Base-by-base conservation (phyloP, 1,140 invertebrate genomes). In the Heliconius melpomene region DNA sequence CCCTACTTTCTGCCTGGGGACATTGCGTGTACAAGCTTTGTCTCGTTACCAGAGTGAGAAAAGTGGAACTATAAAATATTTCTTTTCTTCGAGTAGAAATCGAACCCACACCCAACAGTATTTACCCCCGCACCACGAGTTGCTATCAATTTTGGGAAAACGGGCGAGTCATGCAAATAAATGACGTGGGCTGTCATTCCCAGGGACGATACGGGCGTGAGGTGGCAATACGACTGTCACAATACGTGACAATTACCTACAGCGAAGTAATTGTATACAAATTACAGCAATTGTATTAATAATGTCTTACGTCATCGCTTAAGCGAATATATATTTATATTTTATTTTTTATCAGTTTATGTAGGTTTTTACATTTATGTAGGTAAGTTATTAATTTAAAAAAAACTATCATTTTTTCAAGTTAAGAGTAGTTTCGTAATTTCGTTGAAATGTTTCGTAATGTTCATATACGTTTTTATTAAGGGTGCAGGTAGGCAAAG, bases 131-230 rank as follows among this genome's bases (percentile, higher is more conserved):
- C 18, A 7, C 50, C 18, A 52, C 18, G 6, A 26, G 18, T 54
- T n/a, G 26, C 40, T 72, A 77, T 78, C 71, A 74, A 78, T 78
- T 74, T 73, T 76, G 36, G 16, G n/a, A 72, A 79, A 79, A 79
- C 36, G 54, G n/a, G 70, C 81, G 54, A 79, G 73, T 82, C 81
- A 82, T 72, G 77, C 75, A 73, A 82, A 79, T 82, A 82, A 82
- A 79, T 82, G 72, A 79, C 32, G 71, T 79, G 29, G 29, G 76
- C 46, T 36, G 70, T 70, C 40, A 72, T 72, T n/a, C 20, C 76
- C 70, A 54, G 70, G 66, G 26, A 66, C 60, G 60, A 66, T 66
- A 66, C 29, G 60, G 60, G 60, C 60, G 16, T 66, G 60, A 66
- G 60, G 26, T 66, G 26, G 76, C 40, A 77, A 72, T 54, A 72